These are phyloP conservation scores for Tholera decimalis DNA, from an alignment of 2,888 invertebrate species.

Conservation along the genomic window DNA sequence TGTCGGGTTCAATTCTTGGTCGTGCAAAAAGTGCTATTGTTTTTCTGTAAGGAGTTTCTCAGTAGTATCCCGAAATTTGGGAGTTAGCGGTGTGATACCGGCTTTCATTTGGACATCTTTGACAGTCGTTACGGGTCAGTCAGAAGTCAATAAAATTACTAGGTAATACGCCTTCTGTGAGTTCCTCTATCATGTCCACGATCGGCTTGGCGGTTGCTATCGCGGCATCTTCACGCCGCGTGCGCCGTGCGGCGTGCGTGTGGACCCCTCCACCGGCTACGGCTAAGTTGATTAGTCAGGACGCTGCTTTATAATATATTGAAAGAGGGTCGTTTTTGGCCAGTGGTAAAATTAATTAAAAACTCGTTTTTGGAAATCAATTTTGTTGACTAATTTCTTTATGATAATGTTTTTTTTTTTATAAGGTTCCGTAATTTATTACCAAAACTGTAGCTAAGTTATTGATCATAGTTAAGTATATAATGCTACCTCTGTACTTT, in stretches of 20 bases:
- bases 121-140: too few species aligned
- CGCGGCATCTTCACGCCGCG: constrained; percentile 85
- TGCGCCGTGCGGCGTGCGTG: constrained; percentile 68
- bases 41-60: too few species aligned
- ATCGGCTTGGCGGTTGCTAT: constrained; percentile 71
- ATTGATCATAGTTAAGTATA: too few species aligned
- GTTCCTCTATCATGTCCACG: background rate
- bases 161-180: constrained; percentile 24
- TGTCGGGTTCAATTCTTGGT: too few species aligned
- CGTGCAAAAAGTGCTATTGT: too few species aligned
- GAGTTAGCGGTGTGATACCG: too few species aligned
- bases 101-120: too few species aligned
- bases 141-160: too few species aligned
- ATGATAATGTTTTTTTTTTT: background rate
- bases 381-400: background rate
- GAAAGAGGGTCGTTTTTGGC: constrained; percentile 51
- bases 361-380: constrained; percentile 21
- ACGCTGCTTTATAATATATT: constrained; percentile 69
- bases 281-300: constrained; percentile 70
- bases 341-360: constrained; percentile 49
- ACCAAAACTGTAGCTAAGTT: too few species aligned
- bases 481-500: too few species aligned
- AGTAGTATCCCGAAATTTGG: too few species aligned
- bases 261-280: constrained; percentile 71
- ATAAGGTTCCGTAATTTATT: background rate